phyloP scores from a whole-genome alignment of 2,888 invertebrate genomes.

The Morinoia aosen region DNA sequence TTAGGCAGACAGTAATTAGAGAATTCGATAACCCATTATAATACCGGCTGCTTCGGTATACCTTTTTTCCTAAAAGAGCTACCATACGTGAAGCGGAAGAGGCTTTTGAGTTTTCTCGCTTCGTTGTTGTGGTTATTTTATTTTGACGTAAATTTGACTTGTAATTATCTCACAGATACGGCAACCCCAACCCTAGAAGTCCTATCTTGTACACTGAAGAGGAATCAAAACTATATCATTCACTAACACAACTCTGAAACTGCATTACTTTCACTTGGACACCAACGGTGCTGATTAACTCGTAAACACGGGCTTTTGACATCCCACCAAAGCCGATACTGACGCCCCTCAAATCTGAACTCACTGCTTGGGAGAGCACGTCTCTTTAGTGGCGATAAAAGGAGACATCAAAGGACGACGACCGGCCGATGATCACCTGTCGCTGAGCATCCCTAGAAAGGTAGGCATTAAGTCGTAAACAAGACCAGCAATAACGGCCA shows the following conservation, averaged over 20 bases:
- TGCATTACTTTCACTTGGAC: not conserved
- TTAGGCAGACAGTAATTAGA: not conserved
- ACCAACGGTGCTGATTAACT: not conserved
- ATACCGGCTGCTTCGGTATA: not conserved
- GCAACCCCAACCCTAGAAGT: too few species aligned
- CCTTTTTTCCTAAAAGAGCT: not conserved
- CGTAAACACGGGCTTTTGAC: not conserved
- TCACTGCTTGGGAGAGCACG: not conserved
- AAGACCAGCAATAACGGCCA: conserved; percentile 12
- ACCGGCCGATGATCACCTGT: not conserved
- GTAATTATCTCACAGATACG: too few species aligned
- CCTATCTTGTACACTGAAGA: too few species aligned
- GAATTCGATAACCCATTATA: not conserved
- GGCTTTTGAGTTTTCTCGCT: too few species aligned
- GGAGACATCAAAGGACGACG: not conserved
- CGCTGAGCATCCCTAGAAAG: not conserved
- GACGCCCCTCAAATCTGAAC: not conserved
- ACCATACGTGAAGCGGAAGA: not conserved
- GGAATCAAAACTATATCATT: too few species aligned
- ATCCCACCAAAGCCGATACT: not conserved
- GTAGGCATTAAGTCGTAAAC: conserved; percentile 3
- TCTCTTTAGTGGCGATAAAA: not conserved
- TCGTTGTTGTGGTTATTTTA: too few species aligned
- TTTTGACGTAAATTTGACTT: too few species aligned
- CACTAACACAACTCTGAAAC: too few species aligned